phyloP scores from a whole-genome alignment of 2,888 invertebrate species.

The Seira ritae region DNA sequence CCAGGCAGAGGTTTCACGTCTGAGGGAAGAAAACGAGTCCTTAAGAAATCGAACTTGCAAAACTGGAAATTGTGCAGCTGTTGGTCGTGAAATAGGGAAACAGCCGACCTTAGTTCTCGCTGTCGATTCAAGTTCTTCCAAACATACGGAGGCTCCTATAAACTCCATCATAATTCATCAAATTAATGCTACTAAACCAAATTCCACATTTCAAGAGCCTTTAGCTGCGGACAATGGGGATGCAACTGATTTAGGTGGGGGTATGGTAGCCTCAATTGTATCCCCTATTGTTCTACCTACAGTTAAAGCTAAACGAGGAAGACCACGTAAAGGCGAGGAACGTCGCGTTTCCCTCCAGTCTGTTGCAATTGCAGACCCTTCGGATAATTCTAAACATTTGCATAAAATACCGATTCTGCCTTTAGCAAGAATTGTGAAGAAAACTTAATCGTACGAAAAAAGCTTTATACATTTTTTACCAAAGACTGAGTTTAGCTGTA shows the following conservation, averaged over 20 bases:
- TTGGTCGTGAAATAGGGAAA: no score
- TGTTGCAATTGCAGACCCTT: conserved; percentile 33
- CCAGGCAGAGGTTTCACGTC: conserved; percentile 60
- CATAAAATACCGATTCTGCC: conserved; percentile 54
- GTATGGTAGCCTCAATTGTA: conserved; percentile 30
- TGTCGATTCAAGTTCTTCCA: no score
- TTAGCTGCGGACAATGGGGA: conserved; percentile 15
- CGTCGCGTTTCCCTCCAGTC: conserved; percentile 59
- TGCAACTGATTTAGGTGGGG: neutral
- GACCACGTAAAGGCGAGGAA: conserved; percentile 71
- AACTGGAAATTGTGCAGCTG: neutral
- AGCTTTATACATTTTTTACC: neutral
- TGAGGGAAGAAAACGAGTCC: conserved; percentile 61
- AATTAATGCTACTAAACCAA: neutral
- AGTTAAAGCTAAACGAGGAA: conserved; percentile 66
- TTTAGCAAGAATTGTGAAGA: neutral
- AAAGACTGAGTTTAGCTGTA: neutral
- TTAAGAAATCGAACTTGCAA: conserved; percentile 52
- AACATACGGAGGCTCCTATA: neutral
- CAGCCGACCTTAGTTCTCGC: no score
- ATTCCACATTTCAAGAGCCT: conserved; percentile 24
- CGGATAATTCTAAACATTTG: conserved; percentile 25
- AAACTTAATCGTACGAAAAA: neutral
- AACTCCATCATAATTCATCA: conserved; percentile 25
- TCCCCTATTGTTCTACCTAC: conserved; percentile 52